Evolutionary conservation across 2,888 invertebrate genomes (phyloP), one percentile per base, ranked within the genome.

Genomic region (Drosophila meridionalis): DNA sequence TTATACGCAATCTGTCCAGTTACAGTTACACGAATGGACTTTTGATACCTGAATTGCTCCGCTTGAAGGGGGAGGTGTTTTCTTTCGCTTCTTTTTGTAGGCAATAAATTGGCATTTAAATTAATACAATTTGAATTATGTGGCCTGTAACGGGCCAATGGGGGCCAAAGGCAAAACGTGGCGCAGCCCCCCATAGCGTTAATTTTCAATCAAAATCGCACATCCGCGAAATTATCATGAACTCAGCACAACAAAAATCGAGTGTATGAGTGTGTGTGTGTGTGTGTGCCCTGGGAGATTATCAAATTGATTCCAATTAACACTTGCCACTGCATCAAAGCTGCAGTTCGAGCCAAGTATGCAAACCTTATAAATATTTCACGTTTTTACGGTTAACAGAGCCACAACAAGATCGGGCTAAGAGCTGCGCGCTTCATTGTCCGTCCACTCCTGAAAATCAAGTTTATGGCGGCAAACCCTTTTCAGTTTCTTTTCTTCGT

Each of bases 231-330:
- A 91, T 91, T 91, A 91, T 91, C 90, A 90, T 89, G 83, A 89
- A 83, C 88, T 88, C 89, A 87, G 76, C 86, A 72, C 73, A 89
- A 79, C 70, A 73, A 70, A 65, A 59, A 9, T 48, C 64, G 26
- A 38, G 30, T 47, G 26, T 32, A 32, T 28, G 38, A 53, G 30
- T 43, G 36, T 47, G 30, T 26, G 38, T 61, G 30, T 34, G 61
- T 20, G 62, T 73, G 48, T 66, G 79, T 65, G 76, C 69, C 53
- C 66, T 58, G 76, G 59, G 79, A 92, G 92, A 92, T 92, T 90
- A 92, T 92, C 91, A 92, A 92, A 92, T 93, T 92, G 93, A 93
- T 93, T 92, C 92, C 92, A 93, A 92, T 92, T 92, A 92, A 93
- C 92, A 92, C 92, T 93, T 93, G 92, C 93, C 92, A 92, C 93